Conservation (phyloP, 2,888 invertebrate species). For the Apodemia zela region DNA sequence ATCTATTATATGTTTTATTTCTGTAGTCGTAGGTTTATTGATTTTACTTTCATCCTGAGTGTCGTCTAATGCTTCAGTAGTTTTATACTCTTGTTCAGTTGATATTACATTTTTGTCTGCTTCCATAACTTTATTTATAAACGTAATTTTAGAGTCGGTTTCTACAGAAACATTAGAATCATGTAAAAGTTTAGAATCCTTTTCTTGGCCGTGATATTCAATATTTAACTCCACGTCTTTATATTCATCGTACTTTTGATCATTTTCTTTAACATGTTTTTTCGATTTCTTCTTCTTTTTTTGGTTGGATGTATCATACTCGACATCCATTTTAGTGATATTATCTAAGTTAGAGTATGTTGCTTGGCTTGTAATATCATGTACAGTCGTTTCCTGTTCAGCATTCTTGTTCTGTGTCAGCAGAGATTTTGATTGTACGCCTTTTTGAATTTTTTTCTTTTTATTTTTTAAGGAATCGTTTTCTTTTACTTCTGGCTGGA, state of each 20-base stretch:
- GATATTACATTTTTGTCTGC: too few species aligned
- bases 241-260: background rate
- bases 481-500: conserved; percentile 20
- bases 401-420: background rate
- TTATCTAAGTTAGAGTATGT: background rate
- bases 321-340: background rate
- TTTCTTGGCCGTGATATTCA: background rate
- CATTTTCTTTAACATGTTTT: conserved; percentile 19
- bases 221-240: background rate
- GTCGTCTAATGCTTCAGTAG: background rate
- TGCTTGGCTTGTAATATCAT: background rate
- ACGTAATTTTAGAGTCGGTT: background rate
- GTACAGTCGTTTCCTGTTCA: background rate
- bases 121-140: background rate
- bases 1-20: conserved; percentile 35
- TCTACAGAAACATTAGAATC: background rate
- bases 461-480: conserved; percentile 33
- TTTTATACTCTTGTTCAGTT: background rate
- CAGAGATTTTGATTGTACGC: conserved; percentile 28
- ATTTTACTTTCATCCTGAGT: conserved; percentile 40
- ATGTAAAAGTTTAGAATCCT: background rate
- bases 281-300: conserved; percentile 23
- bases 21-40: conserved; percentile 45
- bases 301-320: background rate
- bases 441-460: conserved; percentile 39